A percentile compares a stretch with the other conserved stretches of the same genome.
phyloP scores from a whole-genome alignment of 2,113 vertebrate genomes.

The Jacana jacana region DNA sequence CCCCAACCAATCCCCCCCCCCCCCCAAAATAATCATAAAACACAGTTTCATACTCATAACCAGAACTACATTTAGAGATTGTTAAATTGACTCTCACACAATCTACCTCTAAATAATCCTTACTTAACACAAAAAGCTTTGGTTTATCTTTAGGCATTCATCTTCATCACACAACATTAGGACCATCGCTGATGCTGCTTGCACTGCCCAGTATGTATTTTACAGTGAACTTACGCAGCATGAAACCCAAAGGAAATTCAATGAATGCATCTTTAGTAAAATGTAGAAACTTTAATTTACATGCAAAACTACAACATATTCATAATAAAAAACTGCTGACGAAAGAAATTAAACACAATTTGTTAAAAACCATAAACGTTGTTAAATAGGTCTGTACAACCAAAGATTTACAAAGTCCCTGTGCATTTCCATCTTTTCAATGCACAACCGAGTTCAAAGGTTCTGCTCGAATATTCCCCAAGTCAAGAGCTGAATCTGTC shows the following conservation, averaged over 20 bases:
- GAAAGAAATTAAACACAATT: constrained; percentile 36
- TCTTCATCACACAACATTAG: not conserved
- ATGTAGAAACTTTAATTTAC: constrained; percentile 80
- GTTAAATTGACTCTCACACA: not conserved
- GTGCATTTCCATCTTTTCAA: constrained; percentile 69
- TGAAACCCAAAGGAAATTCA: constrained; percentile 1
- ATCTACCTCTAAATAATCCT: not conserved
- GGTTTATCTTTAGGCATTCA: not conserved
- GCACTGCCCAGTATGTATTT: not conserved
- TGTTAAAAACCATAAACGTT: constrained; percentile 56
- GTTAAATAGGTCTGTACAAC: constrained; percentile 74
- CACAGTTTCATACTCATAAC: not conserved
- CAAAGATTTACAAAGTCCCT: constrained; percentile 71
- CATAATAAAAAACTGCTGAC: constrained; percentile 57
- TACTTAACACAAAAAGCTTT: not conserved
- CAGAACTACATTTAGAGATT: not conserved
- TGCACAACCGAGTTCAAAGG: constrained; percentile 96
- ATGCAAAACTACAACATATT: constrained; percentile 66
- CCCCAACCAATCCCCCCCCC: not conserved
- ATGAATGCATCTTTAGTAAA: constrained; percentile 50
- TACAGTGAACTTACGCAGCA: not conserved
- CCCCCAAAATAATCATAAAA: not conserved
- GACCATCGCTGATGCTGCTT: not conserved
- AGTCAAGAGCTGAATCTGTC: constrained; percentile 93
- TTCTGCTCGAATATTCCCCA: constrained; percentile 96